Evolutionary conservation across 2,113 vertebrate genomes (phyloP), one percentile per base, ranked within the genome.

Genomic region (Anas platyrhynchos): DNA sequence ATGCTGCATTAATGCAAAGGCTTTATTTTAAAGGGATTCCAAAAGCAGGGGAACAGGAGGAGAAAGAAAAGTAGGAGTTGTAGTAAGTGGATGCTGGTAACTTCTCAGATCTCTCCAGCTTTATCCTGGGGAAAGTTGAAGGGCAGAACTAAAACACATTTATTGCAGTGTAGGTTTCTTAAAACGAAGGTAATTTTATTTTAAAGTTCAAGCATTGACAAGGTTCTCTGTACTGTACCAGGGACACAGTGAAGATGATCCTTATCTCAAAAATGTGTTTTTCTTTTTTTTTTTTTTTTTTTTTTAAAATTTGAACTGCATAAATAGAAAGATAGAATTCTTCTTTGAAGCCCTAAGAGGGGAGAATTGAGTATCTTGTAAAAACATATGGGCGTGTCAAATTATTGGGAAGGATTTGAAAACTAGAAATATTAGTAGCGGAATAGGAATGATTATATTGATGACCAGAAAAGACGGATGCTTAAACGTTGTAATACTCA

Each of bases 21-120:
- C 32, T 93, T 85, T 73, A 68, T 48, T 38, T 79, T 46, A 62
- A 66, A 79, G 72, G 22, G 41, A 54, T 9, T 38, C 41, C 8
- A 41, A 86, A 66, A 44, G 11, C 0, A 2, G 5, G 4, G 3
- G 6, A 7, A 23, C 31, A 20, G 17, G 7, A 6, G 4, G 17
- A 44, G 26, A 46, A 75, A 56, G 20, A 76, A 78, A 91, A 76
- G 8, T 12, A 68, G 21, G 16, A 27, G 11, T 34, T 54, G 16
- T 68, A 73, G 8, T 58, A 65, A 67, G 18, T 22, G 52, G 26
- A 15, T 9, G 34, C 14, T 55, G n/a, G 22, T 17, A 78, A 73
- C 38, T 56, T 91, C 15, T 77, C 21, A 32, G 59, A 88, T 44
- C 27, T 83, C 26, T 91, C 18, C 17, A 80, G 55, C 26, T 75